These are phyloP conservation scores for Euthynnus affinis DNA, from an alignment of 2,797 vertebrate genomes.

Conservation along the genomic window DNA sequence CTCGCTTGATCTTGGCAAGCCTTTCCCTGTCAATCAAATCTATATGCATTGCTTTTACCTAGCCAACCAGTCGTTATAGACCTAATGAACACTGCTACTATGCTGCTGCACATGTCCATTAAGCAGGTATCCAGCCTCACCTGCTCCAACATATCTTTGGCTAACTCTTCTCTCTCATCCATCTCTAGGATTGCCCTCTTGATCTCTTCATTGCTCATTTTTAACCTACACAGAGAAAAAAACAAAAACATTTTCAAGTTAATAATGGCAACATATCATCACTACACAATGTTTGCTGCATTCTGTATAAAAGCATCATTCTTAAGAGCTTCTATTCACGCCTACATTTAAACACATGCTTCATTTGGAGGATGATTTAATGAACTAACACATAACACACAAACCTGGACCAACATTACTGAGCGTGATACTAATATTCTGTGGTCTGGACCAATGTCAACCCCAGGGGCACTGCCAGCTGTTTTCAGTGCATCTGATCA, in stretches of 20 bases:
- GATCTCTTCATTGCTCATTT: slow-evolving; percentile 97
- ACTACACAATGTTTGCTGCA: background rate
- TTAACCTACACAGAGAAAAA: slow-evolving; percentile 85
- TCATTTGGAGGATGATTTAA: too few relatives aligned
- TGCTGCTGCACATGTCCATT: background rate
- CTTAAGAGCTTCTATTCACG: background rate
- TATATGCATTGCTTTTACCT: background rate
- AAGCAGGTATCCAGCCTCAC: slow-evolving; percentile 71
- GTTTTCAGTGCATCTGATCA: slow-evolving; percentile 58
- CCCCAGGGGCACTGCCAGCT: slow-evolving; percentile 50
- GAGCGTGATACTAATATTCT: background rate
- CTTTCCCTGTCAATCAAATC: background rate
- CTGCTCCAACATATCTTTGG: slow-evolving; percentile 99
- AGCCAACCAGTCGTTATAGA: background rate
- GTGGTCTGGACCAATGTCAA: slow-evolving; percentile 15
- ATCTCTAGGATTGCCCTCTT: slow-evolving; percentile 94
- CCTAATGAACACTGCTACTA: background rate
- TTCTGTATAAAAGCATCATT: background rate
- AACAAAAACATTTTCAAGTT: background rate
- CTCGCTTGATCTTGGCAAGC: too few relatives aligned
- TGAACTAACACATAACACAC: background rate
- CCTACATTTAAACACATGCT: background rate
- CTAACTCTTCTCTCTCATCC: slow-evolving; percentile 97
- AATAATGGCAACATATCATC: background rate
- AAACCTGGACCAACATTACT: background rate